Evolutionary conservation across 2,113 vertebrate species (phyloP).

Genomic region (Tursiops truncatus): DNA sequence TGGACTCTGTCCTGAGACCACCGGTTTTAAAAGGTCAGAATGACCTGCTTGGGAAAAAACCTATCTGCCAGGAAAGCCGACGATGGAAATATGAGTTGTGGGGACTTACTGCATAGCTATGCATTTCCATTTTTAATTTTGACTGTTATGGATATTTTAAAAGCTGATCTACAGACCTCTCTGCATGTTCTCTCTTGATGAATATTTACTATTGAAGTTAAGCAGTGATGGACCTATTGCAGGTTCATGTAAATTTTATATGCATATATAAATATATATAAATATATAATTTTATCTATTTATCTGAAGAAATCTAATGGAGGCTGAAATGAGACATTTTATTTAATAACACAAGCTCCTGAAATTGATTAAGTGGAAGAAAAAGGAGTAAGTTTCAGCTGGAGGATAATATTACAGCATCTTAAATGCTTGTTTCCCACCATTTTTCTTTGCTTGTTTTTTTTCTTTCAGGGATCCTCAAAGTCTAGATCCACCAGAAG

Average conservation of each 20-base stretch:
- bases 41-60: background rate
- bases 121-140: background rate
- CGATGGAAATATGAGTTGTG: background rate
- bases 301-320: background rate
- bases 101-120: background rate
- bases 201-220: slow-evolving; percentile 18
- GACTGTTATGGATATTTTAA: background rate
- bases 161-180: background rate
- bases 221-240: background rate
- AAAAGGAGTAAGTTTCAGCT: accelerated
- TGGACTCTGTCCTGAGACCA: background rate
- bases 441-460: slow-evolving; percentile 50
- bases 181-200: background rate
- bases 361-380: accelerated
- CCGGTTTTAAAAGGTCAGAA: background rate
- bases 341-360: background rate
- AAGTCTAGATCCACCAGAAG: slow-evolving; percentile 96
- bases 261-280: background rate
- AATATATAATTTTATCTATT: background rate
- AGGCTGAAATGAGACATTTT: background rate
- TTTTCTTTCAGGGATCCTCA: slow-evolving; percentile 90
- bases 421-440: slow-evolving; percentile 39
- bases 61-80: background rate
- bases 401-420: background rate
- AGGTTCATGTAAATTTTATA: background rate